Base-by-base conservation (phyloP, 2,888 invertebrate species). In the Sisyra nigra region DNA sequence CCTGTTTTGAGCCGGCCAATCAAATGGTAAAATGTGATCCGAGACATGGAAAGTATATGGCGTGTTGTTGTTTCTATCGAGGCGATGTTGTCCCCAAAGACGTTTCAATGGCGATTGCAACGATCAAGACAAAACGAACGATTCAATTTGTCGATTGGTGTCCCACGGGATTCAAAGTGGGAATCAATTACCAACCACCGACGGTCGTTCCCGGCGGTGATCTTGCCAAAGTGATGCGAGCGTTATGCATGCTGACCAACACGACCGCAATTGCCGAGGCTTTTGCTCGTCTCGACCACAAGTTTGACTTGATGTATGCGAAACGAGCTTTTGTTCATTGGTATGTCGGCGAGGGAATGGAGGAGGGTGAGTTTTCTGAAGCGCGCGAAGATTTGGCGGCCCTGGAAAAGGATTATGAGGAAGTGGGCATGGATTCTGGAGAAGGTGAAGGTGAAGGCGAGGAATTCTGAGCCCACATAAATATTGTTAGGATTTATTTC, bases 291-390 rank as follows among this genome's bases (percentile, higher is more conserved):
- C 63, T 76, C 15, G 74, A 76, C 54, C 72, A 74, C 58, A 78
- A 76, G 57, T 74, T 77, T 53, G 76, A 77, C 52, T 60, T 77
- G 48, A 74, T 77, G 70, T 77, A 75, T 55, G 72, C 75, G 62
- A 93, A 93, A 72, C 78, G 92, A 52, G 93, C 93, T 45, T 94
- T 94, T 68, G 93, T 93, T 47, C 93, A 93, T 67, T 93, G 93
- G 93, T 84, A 84, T 62, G 84, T 84, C 49, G 83, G 84, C 52
- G 82, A 82, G 63, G 82, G 82, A 66, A 82, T 82, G 82, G 84
- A 84, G 66, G 84, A 84, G 59, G 76, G 84, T 50, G 80, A 89
- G 65, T 89, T 88, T 71, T 80, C 83, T 24, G 88, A 89, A 61
- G 88, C 81, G 17, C 71, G 81, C 49, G 69, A 71, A 53, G 68